Conservation (phyloP, 2,888 invertebrate species). For the Caenorhabditis sp. region DNA sequence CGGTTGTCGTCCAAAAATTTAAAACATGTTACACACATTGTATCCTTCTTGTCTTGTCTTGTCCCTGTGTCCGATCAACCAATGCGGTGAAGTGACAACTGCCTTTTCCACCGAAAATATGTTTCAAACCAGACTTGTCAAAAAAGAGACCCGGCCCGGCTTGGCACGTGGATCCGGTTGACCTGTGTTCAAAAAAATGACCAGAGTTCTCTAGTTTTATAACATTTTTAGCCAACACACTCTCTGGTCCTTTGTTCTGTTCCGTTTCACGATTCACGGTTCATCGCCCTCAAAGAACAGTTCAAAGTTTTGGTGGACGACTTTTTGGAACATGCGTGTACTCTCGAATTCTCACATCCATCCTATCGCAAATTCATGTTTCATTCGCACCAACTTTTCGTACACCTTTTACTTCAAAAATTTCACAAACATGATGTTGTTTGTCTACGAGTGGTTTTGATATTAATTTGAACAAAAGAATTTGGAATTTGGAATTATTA, state of each 20-base stretch:
- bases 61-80: neutral
- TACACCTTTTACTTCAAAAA: neutral
- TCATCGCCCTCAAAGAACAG: neutral
- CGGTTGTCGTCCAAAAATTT: conserved; percentile 47
- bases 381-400: conserved; percentile 5
- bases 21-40: conserved; percentile 46
- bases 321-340: conserved; percentile 24
- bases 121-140: no score
- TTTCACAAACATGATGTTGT: neutral
- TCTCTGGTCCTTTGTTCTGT: no score
- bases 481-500: neutral
- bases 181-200: no score
- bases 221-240: no score
- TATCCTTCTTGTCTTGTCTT: conserved; percentile 29
- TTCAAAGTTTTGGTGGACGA: conserved; percentile 17
- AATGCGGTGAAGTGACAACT: no score
- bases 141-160: no score
- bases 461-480: neutral
- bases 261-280: conserved; percentile 14
- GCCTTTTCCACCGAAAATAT: neutral
- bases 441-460: no score
- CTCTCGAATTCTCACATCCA: no score
- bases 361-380: conserved; percentile 38
- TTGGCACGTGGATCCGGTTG: no score
- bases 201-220: no score